Base-by-base conservation (phyloP, 1,140 invertebrate genomes). In the Drosophila melanogaster region DNA sequence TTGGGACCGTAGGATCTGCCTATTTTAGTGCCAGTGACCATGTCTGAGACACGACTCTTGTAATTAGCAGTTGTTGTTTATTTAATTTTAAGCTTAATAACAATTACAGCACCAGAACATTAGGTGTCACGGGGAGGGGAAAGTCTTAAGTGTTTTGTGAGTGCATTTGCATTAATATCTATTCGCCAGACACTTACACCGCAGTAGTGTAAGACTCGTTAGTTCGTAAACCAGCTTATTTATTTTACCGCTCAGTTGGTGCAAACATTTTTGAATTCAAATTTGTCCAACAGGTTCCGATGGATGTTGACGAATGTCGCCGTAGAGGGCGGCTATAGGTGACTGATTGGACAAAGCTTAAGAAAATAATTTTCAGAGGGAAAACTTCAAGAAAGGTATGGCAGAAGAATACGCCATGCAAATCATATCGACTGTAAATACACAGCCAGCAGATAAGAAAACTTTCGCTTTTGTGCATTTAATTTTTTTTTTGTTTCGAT, bases 41-140 rank as follows among this genome's bases (percentile, higher is more conserved):
- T 69, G 62, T 56, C 62, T 50, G 30, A 66, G 56, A 60, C 49
- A 62, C 50, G 57, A 46, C 62, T 59, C 61, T 86, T 62, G 71
- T 87, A 86, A 87, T 86, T 86, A 87, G 70, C 58, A 51, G 65
- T 49, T 86, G 69, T 72, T 79, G 70, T 79, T 86, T 81, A 81
- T 86, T 81, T 81, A 81, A 86, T 78, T 76, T 74, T 40, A 35
- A 65, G 64, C 81, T 59, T 67, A 76, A 60, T 77, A 72, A 56
- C 65, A 26, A 49, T 43, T 26, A 58, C 59, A 74, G 43, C 71
- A 33, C 37, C 46, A 38, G 44, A 75, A 46, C 51, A 58, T 40
- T 56, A 46, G 57, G 33, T 65, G 44, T 33, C 14, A 11, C 6
- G 30, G 5, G 15, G 17, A 41, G 41, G 17, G 41, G 8, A 5